Evolutionary conservation across 2,113 vertebrate genomes (phyloP).

Genomic region (Tapirus terrestris): DNA sequence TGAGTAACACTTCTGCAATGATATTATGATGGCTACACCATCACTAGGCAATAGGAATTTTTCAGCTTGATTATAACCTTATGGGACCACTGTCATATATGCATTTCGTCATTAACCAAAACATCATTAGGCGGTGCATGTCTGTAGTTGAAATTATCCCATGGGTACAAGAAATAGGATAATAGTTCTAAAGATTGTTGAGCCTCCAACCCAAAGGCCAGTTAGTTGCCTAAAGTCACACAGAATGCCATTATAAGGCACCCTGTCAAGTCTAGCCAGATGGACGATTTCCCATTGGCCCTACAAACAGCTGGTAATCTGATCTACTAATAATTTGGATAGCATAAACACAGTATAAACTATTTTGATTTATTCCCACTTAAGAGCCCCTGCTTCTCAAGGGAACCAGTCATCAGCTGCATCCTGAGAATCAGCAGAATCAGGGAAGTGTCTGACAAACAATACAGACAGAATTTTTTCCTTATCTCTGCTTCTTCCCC

Average conservation of each 20-base stretch:
- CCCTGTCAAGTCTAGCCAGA: background rate
- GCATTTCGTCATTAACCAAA: too few species aligned
- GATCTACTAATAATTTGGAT: background rate
- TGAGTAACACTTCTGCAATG: too few species aligned
- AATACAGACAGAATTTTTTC: background rate
- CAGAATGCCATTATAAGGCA: background rate
- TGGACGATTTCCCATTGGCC: background rate
- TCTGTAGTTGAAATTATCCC: background rate
- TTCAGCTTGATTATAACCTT: too few species aligned
- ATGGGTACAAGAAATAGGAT: background rate
- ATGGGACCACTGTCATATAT: too few species aligned
- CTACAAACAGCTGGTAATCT: background rate
- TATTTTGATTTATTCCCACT: background rate
- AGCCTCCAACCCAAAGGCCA: background rate
- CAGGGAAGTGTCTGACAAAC: too few species aligned
- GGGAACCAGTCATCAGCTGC: background rate
- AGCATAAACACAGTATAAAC: background rate
- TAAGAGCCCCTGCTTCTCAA: background rate
- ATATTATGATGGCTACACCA: too few species aligned
- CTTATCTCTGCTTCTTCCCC: background rate
- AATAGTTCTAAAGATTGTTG: background rate
- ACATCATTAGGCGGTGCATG: too few species aligned
- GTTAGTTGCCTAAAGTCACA: background rate
- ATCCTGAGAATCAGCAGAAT: background rate
- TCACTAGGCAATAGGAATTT: too few species aligned